Conservation (phyloP, 2,797 vertebrate species). For the Gallinago stenura region DNA sequence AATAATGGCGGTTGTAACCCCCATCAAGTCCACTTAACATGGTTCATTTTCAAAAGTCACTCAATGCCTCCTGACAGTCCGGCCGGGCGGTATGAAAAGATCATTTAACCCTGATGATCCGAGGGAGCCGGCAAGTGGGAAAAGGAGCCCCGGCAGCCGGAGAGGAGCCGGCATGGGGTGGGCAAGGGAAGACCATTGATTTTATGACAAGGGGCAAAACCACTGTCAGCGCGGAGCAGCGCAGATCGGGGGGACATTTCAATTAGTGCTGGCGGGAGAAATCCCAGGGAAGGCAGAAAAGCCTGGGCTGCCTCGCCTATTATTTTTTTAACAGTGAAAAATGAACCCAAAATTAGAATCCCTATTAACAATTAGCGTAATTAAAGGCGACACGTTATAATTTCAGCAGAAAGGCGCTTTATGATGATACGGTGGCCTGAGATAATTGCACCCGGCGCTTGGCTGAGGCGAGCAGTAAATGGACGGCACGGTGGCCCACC, state of each 20-base stretch:
- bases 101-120: constrained; percentile 89
- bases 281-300: constrained; percentile 20
- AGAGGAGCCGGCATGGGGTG: constrained; percentile 70
- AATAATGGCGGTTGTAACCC: constrained; percentile 77
- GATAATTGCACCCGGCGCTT: background rate
- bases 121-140: constrained; percentile 71
- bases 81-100: constrained; percentile 84
- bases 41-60: constrained; percentile 81
- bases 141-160: constrained; percentile 82
- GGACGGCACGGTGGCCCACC: background rate
- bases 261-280: constrained; percentile 82
- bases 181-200: constrained; percentile 83
- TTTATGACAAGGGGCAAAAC: constrained; percentile 93
- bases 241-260: constrained; percentile 85
- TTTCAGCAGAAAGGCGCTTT: constrained; percentile 39
- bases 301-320: background rate
- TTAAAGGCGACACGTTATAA: background rate
- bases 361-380: constrained; percentile 16
- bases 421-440: background rate
- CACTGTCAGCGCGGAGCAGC: constrained; percentile 83
- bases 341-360: constrained; percentile 41
- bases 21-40: constrained; percentile 82
- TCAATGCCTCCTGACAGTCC: constrained; percentile 81
- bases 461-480: background rate
- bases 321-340: background rate